phyloP scores from a whole-genome alignment of 2,113 vertebrate species.

The Nanger granti region DNA sequence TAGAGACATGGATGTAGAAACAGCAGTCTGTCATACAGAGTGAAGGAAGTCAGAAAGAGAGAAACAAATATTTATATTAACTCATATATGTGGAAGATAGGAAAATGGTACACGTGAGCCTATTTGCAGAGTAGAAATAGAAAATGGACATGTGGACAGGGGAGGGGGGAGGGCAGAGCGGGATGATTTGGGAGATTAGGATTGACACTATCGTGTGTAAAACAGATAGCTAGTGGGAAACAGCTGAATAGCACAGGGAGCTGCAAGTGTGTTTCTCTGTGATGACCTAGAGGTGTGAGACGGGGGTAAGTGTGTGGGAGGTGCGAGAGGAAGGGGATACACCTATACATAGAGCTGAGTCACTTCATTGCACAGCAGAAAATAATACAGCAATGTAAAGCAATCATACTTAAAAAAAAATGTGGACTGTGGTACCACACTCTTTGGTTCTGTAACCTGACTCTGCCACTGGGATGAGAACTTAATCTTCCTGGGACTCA shows the following conservation, averaged over 20 bases:
- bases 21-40: background rate
- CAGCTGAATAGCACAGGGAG: background rate
- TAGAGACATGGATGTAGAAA: background rate
- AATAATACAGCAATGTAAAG: background rate
- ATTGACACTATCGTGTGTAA: rapidly evolving
- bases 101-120: background rate
- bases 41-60: background rate
- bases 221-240: background rate
- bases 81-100: background rate
- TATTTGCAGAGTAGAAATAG: background rate
- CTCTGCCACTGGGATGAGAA: background rate
- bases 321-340: background rate
- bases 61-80: background rate
- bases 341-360: background rate
- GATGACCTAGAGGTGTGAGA: background rate
- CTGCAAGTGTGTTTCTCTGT: background rate
- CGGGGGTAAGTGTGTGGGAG: background rate
- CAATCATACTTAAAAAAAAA: background rate
- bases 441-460: background rate
- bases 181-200: background rate
- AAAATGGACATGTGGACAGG: background rate
- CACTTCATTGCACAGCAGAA: background rate
- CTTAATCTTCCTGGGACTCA: background rate
- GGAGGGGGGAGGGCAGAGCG: background rate
- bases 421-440: background rate